Base-by-base conservation (phyloP, 2,888 invertebrate genomes). In the Priocnemis perturbator region DNA sequence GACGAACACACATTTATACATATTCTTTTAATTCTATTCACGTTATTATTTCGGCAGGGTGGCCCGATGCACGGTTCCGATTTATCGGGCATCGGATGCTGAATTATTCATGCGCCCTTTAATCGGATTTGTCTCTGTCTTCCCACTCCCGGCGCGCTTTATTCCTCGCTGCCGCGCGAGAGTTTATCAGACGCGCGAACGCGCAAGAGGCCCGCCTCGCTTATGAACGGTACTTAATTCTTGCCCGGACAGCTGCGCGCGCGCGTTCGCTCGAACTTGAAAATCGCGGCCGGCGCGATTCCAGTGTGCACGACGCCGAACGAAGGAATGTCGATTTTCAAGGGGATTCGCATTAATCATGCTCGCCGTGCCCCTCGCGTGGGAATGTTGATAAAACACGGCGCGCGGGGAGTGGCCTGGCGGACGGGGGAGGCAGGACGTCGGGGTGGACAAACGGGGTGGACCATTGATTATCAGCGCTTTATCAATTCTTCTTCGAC, bases 291-390 rank as follows among this genome's bases (percentile, higher is more conserved):
- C 50, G 48, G 21, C 53, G n/a, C n/a, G n/a, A n/a, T n/a, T n/a
- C 26, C 37, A 7, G 59, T 55, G 26, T 44, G 47, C 23, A 53
- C 56, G 48, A 37, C 15, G 63, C 50, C 23, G 55, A 67, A 69
- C 55, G 58, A 26, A 9, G 65, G 52, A 53, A 60, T 60, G 71
- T 61, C 66, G 67, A 71, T 74, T 77, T 70, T 59, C 68, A 69
- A 69, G 70, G 55, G 62, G 66, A 59, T 52, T 60, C 64, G 70
- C 71, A 71, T 81, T 82, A 73, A 81, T 81, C 71, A 78, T 52
- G 53, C 57, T 61, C 57, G 58, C 59, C 55, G 58, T 61, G 23
- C 61, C 44, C 52, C 69, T 26, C 52, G 56, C 59, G 65, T 77
- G 69, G 69, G 67, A 71, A 69, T 69, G 64, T 73, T 75, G 66